Evolutionary conservation across 2,888 invertebrate species (phyloP).

Genomic region (Trissoscelio sp.): DNA sequence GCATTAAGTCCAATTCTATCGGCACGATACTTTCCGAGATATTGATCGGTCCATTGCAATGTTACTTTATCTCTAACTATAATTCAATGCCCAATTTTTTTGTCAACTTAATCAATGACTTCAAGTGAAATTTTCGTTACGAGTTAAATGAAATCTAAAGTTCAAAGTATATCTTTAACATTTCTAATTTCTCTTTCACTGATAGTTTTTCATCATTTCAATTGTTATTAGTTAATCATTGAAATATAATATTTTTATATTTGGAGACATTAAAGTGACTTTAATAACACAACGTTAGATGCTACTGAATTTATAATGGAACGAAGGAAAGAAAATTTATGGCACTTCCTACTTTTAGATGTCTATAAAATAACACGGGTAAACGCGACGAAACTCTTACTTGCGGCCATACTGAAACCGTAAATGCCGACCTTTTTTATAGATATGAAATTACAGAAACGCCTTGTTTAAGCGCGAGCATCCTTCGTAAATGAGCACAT

Average conservation of each 20-base stretch:
- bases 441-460: conserved; percentile 65
- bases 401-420: conserved; percentile 41
- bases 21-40: background rate
- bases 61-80: conserved; percentile 1
- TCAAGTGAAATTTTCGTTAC: background rate
- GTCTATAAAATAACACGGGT: conserved; percentile 59
- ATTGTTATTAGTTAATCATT: conserved; percentile 26
- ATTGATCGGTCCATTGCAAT: conserved; percentile 32
- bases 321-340: conserved; percentile 40
- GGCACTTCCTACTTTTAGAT: conserved; percentile 54
- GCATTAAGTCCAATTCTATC: conserved; percentile 47
- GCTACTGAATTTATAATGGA: conserved; percentile 43
- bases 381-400: conserved; percentile 48
- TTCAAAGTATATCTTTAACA: no score
- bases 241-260: conserved; percentile 31
- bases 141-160: no score
- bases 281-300: conserved; percentile 35
- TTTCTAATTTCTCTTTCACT: no score
- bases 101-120: background rate
- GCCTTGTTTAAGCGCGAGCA: conserved; percentile 56
- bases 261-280: conserved; percentile 19
- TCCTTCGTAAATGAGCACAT: conserved; percentile 57
- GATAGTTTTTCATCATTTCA: background rate
- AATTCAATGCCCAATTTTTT: background rate
- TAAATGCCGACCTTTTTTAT: conserved; percentile 58